phyloP scores from a whole-genome alignment of 2,888 invertebrate genomes.

The Melikaiella ostensackeni region DNA sequence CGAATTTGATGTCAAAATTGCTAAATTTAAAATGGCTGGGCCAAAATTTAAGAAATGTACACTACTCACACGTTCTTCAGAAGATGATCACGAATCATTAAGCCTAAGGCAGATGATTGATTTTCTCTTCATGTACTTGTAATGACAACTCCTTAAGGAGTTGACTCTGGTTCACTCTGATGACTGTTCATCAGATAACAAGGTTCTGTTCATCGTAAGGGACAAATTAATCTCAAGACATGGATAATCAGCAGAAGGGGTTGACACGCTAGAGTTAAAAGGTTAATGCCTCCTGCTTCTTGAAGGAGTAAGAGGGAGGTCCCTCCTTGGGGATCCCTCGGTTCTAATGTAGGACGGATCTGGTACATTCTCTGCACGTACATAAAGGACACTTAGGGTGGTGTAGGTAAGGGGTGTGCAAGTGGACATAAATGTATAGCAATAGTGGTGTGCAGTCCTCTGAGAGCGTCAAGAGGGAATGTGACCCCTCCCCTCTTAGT shows the following conservation, averaged over 20 bases:
- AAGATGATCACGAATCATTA: no score
- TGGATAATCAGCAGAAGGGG: slow-evolving; percentile 48
- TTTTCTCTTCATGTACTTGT: no score
- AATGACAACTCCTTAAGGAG: no score
- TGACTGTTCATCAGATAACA: background rate
- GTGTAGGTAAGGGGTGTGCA: slow-evolving; percentile 51
- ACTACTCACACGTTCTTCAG: no score
- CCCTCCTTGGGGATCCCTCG: background rate
- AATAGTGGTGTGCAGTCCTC: slow-evolving; percentile 59
- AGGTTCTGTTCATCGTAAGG: background rate
- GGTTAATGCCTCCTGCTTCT: slow-evolving; percentile 57
- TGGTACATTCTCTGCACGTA: slow-evolving; percentile 40
- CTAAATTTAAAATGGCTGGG: no score
- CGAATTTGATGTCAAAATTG: no score
- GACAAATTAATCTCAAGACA: slow-evolving; percentile 47
- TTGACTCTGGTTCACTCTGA: background rate
- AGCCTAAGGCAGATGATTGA: no score
- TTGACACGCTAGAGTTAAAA: slow-evolving; percentile 55
- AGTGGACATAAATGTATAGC: slow-evolving; percentile 63
- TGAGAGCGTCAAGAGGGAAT: slow-evolving; percentile 67
- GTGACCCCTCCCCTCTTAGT: slow-evolving; percentile 61
- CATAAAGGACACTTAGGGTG: background rate
- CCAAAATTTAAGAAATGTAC: no score
- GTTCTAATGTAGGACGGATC: slow-evolving; percentile 8
- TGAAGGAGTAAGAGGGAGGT: slow-evolving; percentile 6